Conservation (phyloP, 2,888 invertebrate species). For the Eucriotettix oculatus region DNA sequence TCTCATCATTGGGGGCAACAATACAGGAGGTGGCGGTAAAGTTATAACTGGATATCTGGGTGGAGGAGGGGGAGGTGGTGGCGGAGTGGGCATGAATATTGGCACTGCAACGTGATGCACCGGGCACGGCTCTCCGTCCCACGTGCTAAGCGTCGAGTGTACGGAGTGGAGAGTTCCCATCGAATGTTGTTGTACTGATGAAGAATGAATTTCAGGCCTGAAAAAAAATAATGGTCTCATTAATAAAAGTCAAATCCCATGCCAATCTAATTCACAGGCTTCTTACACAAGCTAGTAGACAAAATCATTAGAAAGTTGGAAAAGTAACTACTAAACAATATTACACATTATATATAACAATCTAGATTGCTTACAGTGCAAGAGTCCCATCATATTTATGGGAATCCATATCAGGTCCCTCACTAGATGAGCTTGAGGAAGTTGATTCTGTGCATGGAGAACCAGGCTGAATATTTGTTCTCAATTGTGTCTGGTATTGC, state of each 20-base stretch:
- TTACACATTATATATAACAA: no score
- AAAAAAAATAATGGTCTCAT: not conserved
- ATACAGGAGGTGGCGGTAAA: conserved; percentile 10
- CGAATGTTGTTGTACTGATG: not conserved
- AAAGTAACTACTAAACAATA: no score
- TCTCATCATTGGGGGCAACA: conserved; percentile 14
- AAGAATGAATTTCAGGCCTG: not conserved
- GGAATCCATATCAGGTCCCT: conserved; percentile 3
- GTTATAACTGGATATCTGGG: conserved; percentile 5
- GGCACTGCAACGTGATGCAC: conserved; percentile 8
- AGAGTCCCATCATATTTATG: conserved; percentile 1
- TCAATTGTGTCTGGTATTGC: no score
- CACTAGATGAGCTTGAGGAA: conserved; percentile 1
- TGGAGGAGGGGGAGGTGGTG: not conserved
- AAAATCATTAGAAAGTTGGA: no score
- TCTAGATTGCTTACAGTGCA: not conserved
- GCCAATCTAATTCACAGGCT: no score
- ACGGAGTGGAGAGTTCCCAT: conserved; percentile 12
- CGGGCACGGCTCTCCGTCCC: conserved; percentile 16
- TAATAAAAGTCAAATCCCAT: no score
- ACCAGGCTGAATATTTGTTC: no score
- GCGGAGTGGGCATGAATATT: not conserved
- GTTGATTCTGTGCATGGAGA: conserved; percentile 3
- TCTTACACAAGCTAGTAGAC: no score
- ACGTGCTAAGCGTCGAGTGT: conserved; percentile 11